Evolutionary conservation across 2,888 invertebrate species (phyloP).

Genomic region (Priocnemis perturbator): DNA sequence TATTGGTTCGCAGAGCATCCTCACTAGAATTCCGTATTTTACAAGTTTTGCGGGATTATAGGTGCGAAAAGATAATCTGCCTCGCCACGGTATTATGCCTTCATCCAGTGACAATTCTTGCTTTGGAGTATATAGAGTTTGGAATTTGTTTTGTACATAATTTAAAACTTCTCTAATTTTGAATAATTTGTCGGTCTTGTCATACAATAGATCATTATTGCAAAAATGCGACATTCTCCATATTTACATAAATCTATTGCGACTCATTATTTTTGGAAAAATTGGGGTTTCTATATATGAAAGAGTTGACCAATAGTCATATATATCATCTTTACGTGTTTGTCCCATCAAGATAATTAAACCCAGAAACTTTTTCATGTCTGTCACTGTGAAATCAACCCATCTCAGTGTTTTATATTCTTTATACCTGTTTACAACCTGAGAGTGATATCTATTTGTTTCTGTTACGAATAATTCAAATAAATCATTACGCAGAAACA

Average conservation of each 20-base stretch:
- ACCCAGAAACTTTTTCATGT: conserved; percentile 30
- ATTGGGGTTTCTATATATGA: conserved; percentile 35
- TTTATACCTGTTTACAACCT: conserved; percentile 23
- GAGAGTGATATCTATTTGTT: conserved; percentile 26
- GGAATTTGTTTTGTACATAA: conserved; percentile 8
- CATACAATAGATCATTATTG: conserved; percentile 12
- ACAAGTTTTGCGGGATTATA: conserved; percentile 8
- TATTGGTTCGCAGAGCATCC: conserved; percentile 9
- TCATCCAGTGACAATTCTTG: conserved; percentile 7
- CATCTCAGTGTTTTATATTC: conserved; percentile 22
- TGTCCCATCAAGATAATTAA: conserved; percentile 30
- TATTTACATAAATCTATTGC: conserved; percentile 40
- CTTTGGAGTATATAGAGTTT: conserved; percentile 6
- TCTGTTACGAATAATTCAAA: conserved; percentile 26
- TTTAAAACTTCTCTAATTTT: conserved; percentile 7
- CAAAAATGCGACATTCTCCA: conserved; percentile 17
- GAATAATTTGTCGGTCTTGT: conserved; percentile 8
- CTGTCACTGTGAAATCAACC: conserved; percentile 28
- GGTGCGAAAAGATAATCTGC: conserved; percentile 11
- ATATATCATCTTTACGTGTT: conserved; percentile 17
- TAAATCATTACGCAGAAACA: conserved; percentile 29
- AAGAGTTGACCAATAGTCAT: conserved; percentile 41
- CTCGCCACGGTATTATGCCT: conserved; percentile 9
- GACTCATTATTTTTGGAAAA: conserved; percentile 32
- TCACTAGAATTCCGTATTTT: conserved; percentile 10